phyloP scores from a whole-genome alignment of 2,888 invertebrate genomes.

The Eledone cirrhosa region DNA sequence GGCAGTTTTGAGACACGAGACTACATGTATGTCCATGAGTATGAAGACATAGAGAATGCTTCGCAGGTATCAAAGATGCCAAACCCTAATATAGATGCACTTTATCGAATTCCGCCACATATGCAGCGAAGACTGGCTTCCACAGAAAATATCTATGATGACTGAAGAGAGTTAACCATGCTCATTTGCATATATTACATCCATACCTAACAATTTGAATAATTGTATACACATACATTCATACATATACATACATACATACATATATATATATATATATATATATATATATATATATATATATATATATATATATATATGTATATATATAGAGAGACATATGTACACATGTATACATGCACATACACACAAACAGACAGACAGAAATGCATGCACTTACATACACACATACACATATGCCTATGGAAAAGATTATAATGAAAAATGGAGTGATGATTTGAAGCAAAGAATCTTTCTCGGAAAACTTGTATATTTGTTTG shows the following conservation, averaged over 20 bases:
- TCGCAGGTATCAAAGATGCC: conserved; percentile 39
- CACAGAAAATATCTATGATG: conserved; percentile 29
- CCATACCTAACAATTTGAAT: no score
- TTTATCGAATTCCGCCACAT: conserved; percentile 40
- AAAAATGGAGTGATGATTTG: neutral
- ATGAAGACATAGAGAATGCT: conserved; percentile 49
- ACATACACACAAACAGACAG: no score
- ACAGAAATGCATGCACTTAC: no score
- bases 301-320: neutral
- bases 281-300: no score
- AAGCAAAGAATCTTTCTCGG: neutral
- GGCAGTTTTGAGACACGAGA: conserved; percentile 41
- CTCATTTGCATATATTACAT: neutral
- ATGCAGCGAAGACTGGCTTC: conserved; percentile 33
- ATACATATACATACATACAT: no score
- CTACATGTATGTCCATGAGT: conserved; percentile 53
- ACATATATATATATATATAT: no score
- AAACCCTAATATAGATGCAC: conserved; percentile 36
- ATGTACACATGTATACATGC: neutral
- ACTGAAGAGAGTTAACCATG: conserved; percentile 32
- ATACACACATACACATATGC: neutral
- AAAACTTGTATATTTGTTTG: conserved; percentile 20
- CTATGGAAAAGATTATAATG: neutral
- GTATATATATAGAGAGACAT: neutral
- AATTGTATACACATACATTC: no score